Base-by-base conservation (phyloP, 2,113 vertebrate species). In the Halichoerus grypus region DNA sequence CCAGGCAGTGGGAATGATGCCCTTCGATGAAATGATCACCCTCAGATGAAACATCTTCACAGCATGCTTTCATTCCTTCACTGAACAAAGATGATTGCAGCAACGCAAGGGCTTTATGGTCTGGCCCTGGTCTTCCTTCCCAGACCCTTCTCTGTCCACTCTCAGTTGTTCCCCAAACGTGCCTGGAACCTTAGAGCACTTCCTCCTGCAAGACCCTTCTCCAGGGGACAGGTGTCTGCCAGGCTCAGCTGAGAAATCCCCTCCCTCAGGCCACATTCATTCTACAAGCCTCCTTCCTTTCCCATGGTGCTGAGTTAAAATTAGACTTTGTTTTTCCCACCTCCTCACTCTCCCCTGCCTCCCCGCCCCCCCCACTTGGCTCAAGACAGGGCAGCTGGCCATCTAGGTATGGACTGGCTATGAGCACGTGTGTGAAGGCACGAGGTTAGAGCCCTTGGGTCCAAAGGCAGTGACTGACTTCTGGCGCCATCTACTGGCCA, bases 401-500 rank as follows among this genome's bases (percentile, higher is more conserved):
- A 1, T 49, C 24, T 2, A 1, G 1, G 9, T 8, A 4, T 2
- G 12, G 31, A 14, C 28, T 13, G 42, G 42, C 49, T 6, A 5
- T 1, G 49, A 21, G 49, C 31, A 36, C 21, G 22, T 24, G 28
- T 18, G 9, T 9, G 39, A 72, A 21, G 7, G 46, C 57, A 4
- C 63, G 19, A 2, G 31, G 31, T 7, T 42, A 24, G 53, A 42
- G 5, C 22, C 59, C 13, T 15, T 11, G 12, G 0, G 49, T 6
- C 49, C 85, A 12, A 39, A 74, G 81, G 93, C 19, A 36, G 26
- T 5, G 6, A 0, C 13, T 39, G 31, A 2, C 49, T 19, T 88
- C 63, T 61, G 96, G 96, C 3, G 59, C 96, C 97, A 95, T 61
- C 97, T 98, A 16, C 82, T 21, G 95, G 86, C n/a, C 55, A 24